Evolutionary conservation across 35 echinoderm and acorn worm genomes (phyloP).

Genomic region (Heliocidaris tuberculata): DNA sequence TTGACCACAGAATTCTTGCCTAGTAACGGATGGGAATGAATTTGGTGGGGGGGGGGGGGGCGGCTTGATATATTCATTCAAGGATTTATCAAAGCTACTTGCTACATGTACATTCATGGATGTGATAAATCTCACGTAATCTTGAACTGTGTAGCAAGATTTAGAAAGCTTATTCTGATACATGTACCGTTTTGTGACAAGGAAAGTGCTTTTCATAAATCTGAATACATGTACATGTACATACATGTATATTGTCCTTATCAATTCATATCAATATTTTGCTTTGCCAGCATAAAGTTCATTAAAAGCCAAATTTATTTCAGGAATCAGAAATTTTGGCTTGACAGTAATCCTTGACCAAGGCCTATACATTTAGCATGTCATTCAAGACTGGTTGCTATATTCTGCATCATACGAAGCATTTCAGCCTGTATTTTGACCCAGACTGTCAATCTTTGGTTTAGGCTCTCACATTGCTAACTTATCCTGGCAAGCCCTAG

Average conservation of each 20-base stretch:
- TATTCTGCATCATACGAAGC: not conserved
- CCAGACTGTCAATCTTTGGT: not conserved
- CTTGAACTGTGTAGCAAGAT: too few relatives aligned
- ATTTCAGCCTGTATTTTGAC: not conserved
- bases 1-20: not conserved
- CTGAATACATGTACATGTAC: not conserved
- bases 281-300: too few relatives aligned
- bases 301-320: too few relatives aligned
- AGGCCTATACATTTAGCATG: not conserved
- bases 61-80: too few relatives aligned
- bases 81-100: too few relatives aligned
- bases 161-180: too few relatives aligned
- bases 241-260: not conserved
- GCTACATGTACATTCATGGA: too few relatives aligned
- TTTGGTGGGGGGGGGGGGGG: not conserved
- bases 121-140: too few relatives aligned
- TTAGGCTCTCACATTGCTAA: not conserved
- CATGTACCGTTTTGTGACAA: too few relatives aligned
- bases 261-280: too few relatives aligned
- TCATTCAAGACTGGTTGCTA: not conserved
- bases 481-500: not conserved
- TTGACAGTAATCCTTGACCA: too few relatives aligned
- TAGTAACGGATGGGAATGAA: not conserved
- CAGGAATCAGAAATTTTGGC: too few relatives aligned
- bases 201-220: not conserved